A percentile compares a stretch with the other conserved stretches of the same genome.
Conservation (phyloP, 2,888 invertebrate species). For the Neoscelio sp. region DNA sequence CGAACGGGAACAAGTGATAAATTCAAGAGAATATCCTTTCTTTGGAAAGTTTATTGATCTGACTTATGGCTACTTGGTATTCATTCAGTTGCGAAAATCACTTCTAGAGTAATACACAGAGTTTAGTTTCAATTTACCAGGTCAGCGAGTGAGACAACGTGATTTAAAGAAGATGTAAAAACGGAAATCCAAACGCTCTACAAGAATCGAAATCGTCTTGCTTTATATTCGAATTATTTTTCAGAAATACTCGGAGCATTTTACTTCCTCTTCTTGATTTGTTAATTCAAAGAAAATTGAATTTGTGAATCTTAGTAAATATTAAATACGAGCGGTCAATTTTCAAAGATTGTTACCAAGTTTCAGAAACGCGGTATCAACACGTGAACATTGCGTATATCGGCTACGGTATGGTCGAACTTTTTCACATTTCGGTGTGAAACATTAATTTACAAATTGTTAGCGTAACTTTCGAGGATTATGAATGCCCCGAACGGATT, state of each 20-base stretch:
- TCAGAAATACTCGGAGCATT: too few species aligned
- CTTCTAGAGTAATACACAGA: conserved; percentile 24
- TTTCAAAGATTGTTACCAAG: background rate
- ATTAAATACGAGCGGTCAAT: conserved; percentile 5
- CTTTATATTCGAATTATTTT: too few species aligned
- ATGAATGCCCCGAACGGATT: conserved; percentile 12
- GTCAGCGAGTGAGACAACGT: conserved; percentile 52
- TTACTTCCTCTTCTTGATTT: too few species aligned
- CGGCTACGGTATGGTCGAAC: background rate
- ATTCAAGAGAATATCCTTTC: conserved; percentile 30
- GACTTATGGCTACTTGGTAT: conserved; percentile 59
- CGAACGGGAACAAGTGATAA: conserved; percentile 20
- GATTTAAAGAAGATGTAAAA: conserved; percentile 47
- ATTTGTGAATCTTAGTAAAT: conserved; percentile 1
- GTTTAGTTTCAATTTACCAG: conserved; percentile 58
- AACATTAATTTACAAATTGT: conserved; percentile 16
- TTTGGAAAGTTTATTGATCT: conserved; percentile 47
- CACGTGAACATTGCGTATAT: background rate
- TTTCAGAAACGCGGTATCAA: background rate
- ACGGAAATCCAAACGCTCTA: conserved; percentile 22
- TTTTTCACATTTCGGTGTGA: background rate
- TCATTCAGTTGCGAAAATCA: conserved; percentile 55
- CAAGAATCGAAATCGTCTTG: conserved; percentile 22
- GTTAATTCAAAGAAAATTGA: background rate
- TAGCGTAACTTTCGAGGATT: conserved; percentile 15